Conservation (phyloP, 92 coral and sea anemone species). For the Hydrozoanthus gracilis region DNA sequence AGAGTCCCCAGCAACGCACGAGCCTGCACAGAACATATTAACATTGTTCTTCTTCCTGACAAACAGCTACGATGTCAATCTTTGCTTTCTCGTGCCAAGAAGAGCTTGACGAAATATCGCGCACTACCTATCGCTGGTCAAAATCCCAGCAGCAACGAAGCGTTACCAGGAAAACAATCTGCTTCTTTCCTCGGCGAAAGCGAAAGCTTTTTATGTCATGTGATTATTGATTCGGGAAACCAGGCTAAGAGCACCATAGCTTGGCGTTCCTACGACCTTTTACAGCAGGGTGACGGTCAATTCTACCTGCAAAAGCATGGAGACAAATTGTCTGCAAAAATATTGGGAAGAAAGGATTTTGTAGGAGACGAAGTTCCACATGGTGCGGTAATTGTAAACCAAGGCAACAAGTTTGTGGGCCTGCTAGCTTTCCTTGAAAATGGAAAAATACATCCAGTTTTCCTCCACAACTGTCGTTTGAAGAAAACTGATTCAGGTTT, state of each 20-base stretch:
- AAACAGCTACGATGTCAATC: not conserved
- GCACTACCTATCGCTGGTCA: not conserved
- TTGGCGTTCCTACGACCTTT: constrained; percentile 31
- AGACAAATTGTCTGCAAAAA: constrained; percentile 24
- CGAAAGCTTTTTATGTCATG: not conserved
- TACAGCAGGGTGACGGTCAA: not conserved
- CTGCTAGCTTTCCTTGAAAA: constrained; percentile 14
- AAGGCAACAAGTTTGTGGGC: constrained; percentile 1
- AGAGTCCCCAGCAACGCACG: not conserved
- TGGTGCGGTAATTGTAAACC: constrained; percentile 30
- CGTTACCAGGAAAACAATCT: not conserved
- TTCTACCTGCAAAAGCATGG: constrained; percentile 27
- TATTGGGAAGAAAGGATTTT: not conserved
- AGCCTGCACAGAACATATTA: not conserved
- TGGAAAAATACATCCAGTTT: constrained; percentile 13
- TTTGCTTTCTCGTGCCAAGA: too few relatives aligned
- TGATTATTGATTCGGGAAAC: constrained; percentile 23
- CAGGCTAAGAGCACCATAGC: not conserved
- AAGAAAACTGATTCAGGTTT: constrained; percentile 15
- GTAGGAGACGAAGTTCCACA: constrained; percentile 21
- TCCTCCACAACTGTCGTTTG: not conserved
- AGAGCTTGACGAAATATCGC: constrained; percentile 1
- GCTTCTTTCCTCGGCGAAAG: not conserved
- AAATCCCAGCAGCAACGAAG: not conserved
- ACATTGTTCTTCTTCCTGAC: not conserved